These are phyloP conservation scores for Papilio machaon DNA, from an alignment of 1,140 invertebrate species.

Conservation along the genomic window DNA sequence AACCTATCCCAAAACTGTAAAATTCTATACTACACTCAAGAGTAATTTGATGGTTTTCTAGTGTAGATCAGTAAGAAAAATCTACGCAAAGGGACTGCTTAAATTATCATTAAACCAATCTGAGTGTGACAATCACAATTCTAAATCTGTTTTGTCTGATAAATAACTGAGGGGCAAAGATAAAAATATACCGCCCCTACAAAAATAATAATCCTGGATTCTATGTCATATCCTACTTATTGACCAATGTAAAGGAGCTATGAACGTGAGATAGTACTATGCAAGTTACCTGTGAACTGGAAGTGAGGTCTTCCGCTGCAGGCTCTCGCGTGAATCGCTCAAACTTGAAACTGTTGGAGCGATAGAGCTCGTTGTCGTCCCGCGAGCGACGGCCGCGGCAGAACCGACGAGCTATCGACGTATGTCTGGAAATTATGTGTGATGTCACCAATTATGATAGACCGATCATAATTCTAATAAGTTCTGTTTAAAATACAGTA, in stretches of 20 bases:
- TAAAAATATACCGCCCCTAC: too few relatives aligned
- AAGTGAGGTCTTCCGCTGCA: conserved; percentile 82
- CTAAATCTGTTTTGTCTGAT: neutral
- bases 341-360: conserved; percentile 93
- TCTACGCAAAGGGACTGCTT: too few relatives aligned
- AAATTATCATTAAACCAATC: too few relatives aligned
- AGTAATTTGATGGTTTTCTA: too few relatives aligned
- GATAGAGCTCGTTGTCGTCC: conserved; percentile 91
- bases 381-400: conserved; percentile 84
- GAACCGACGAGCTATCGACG: conserved; percentile 85
- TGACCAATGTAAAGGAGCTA: neutral
- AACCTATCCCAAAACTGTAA: too few relatives aligned
- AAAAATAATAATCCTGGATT: too few relatives aligned
- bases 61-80: too few relatives aligned
- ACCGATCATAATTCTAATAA: neutral
- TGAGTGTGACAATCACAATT: too few relatives aligned
- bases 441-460: neutral
- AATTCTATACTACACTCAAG: neutral
- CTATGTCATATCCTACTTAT: too few relatives aligned
- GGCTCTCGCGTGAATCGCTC: conserved; percentile 88
- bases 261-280: neutral
- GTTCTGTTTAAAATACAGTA: neutral
- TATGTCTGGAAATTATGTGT: conserved; percentile 64
- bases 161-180: too few relatives aligned
- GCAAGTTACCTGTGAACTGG: conserved; percentile 69